Conservation (phyloP, 2,113 vertebrate species). For the Ia io region DNA sequence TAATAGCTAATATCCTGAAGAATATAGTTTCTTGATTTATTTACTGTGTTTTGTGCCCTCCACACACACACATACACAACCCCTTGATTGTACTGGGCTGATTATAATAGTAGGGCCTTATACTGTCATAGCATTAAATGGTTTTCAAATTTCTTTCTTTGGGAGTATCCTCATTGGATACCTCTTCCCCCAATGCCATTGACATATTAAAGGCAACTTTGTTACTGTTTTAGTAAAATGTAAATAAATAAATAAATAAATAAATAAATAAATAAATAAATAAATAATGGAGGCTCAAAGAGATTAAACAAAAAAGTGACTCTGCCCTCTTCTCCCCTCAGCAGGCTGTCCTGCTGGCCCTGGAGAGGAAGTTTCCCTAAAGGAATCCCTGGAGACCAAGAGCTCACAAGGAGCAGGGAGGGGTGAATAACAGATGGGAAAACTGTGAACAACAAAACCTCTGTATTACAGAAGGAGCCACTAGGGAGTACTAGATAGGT, state of each 20-base stretch:
- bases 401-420: neutral
- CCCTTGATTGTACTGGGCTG: neutral
- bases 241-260: neutral
- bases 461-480: neutral
- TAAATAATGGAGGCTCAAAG: neutral
- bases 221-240: neutral
- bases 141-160: neutral
- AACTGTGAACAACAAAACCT: neutral
- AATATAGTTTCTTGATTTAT: neutral
- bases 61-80: neutral
- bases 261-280: neutral
- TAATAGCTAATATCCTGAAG: neutral
- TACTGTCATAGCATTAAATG: neutral
- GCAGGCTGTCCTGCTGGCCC: neutral
- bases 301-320: neutral
- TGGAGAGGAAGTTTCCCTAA: neutral
- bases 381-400: neutral
- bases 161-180: neutral
- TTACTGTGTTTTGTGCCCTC: neutral
- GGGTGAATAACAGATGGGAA: neutral
- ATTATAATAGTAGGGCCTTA: neutral
- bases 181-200: neutral
- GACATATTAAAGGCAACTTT: neutral
- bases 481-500: neutral
- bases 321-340: neutral